A percentile compares a stretch with the other conserved stretches of the same genome.
Conservation (phyloP, 2,113 vertebrate genomes). For the Microcebus murinus region DNA sequence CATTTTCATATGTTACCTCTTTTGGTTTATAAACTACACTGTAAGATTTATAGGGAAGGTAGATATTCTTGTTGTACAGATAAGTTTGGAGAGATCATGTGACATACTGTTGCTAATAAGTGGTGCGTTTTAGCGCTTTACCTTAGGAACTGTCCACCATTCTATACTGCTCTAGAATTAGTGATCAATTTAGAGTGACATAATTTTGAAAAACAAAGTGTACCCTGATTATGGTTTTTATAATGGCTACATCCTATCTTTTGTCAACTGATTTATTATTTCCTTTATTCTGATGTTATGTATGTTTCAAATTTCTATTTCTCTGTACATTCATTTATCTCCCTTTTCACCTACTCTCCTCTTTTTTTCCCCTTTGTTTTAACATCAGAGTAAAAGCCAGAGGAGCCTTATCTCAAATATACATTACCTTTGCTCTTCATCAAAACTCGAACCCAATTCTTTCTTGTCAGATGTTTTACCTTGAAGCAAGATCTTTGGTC, state of each 20-base stretch:
- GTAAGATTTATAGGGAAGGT: neutral
- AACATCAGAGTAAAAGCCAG: neutral
- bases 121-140: neutral
- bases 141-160: neutral
- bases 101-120: neutral
- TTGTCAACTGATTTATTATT: conserved; percentile 28
- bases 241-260: neutral
- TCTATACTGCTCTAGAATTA: neutral
- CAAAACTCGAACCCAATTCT: neutral
- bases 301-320: neutral
- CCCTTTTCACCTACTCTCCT: neutral
- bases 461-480: neutral
- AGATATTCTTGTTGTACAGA: neutral
- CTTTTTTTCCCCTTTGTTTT: neutral
- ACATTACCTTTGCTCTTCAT: neutral
- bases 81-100: neutral
- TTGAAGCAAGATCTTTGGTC: conserved; percentile 34
- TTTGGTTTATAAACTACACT: neutral
- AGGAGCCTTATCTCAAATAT: neutral
- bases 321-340: neutral
- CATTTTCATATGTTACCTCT: neutral
- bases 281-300: neutral
- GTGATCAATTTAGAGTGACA: neutral
- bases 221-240: neutral
- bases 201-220: neutral